Conservation (phyloP, 2,113 vertebrate species). For the Psophia crepitans region DNA sequence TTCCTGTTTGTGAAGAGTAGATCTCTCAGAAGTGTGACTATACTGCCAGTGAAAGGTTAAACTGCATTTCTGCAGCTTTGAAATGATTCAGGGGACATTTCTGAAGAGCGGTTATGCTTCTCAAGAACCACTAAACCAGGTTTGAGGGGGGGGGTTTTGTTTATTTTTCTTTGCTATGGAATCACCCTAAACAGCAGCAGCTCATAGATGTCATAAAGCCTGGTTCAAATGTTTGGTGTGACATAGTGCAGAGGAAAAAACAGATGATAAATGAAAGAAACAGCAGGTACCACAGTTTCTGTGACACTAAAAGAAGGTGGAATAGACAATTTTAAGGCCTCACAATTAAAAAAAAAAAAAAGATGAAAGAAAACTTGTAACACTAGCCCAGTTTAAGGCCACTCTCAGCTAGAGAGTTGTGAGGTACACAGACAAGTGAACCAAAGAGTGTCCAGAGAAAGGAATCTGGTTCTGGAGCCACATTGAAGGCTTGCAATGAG, state of each 20-base stretch:
- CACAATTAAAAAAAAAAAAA: background rate
- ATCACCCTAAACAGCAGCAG: background rate
- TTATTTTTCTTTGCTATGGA: background rate
- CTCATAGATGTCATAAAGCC: background rate
- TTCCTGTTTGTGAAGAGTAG: no score
- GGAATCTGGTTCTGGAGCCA: background rate
- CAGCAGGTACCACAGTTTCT: background rate
- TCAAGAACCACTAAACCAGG: background rate
- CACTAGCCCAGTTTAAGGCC: background rate
- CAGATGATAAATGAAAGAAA: background rate
- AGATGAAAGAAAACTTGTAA: background rate
- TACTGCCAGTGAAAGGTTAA: background rate
- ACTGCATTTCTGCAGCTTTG: background rate
- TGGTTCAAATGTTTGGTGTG: background rate
- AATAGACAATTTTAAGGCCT: background rate
- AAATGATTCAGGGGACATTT: background rate
- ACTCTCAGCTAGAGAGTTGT: background rate
- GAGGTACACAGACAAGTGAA: background rate
- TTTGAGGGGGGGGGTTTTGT: background rate
- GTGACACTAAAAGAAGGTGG: background rate
- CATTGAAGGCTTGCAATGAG: fast-evolving
- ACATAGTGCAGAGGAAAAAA: background rate
- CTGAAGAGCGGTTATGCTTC: background rate
- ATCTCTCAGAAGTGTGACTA: background rate
- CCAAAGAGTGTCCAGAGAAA: background rate